These are phyloP conservation scores for Moxostoma hubbsi DNA, from an alignment of 2,797 vertebrate species.

Conservation along the genomic window DNA sequence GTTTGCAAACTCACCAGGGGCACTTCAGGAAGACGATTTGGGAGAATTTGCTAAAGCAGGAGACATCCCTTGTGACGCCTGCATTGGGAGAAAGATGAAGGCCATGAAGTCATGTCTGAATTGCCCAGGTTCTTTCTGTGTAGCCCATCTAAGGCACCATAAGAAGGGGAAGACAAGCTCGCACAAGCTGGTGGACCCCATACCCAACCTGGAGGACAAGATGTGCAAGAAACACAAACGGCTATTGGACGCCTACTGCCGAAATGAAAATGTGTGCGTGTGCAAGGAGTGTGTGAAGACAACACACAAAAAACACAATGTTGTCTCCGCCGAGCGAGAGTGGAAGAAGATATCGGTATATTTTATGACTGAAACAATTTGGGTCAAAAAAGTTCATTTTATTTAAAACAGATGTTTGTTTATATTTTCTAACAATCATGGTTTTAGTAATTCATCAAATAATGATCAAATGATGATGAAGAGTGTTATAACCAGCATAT, in stretches of 20 bases:
- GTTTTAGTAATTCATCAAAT: too few relatives aligned
- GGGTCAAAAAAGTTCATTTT: too few relatives aligned
- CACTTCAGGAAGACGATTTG: neutral
- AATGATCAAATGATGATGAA: too few relatives aligned
- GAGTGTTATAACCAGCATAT: too few relatives aligned
- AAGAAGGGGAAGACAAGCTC: constrained; percentile 71
- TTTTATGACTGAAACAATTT: neutral
- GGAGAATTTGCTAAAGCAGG: constrained; percentile 72
- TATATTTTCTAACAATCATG: too few relatives aligned
- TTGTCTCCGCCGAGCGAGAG: constrained; percentile 75
- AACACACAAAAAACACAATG: constrained; percentile 74
- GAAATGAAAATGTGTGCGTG: constrained; percentile 75
- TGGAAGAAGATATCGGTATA: constrained; percentile 80
- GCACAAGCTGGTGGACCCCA: constrained; percentile 77
- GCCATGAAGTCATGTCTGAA: constrained; percentile 78
- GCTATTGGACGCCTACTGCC: constrained; percentile 78
- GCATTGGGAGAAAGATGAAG: constrained; percentile 82
- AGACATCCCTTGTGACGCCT: constrained; percentile 78
- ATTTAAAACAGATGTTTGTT: too few relatives aligned
- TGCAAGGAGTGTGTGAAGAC: constrained; percentile 72
- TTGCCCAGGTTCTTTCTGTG: constrained; percentile 79
- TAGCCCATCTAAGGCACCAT: constrained; percentile 76
- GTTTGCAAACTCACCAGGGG: constrained; percentile 32
- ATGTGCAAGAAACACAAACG: constrained; percentile 79
- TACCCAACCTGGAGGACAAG: constrained; percentile 76